These are phyloP conservation scores for Paedocypris micromegethes DNA, from an alignment of 2,797 vertebrate genomes.

Conservation along the genomic window DNA sequence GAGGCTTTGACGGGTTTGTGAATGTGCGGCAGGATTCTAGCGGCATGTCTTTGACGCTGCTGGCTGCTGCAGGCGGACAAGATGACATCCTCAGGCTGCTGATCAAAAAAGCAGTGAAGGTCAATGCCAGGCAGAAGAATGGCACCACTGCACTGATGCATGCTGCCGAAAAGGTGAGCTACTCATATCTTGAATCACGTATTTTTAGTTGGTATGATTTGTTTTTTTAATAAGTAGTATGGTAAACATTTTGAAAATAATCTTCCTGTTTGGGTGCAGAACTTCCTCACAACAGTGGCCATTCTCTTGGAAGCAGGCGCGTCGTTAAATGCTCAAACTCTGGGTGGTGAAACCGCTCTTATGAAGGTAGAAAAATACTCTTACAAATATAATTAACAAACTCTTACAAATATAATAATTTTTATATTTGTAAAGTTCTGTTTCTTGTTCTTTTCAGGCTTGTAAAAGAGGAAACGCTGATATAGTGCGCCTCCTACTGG, in stretches of 20 bases:
- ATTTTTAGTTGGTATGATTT: no score
- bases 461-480: constrained; percentile 93
- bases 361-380: constrained; percentile 81
- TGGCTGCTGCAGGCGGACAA: constrained; percentile 91
- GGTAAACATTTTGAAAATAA: no score
- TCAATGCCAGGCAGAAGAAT: constrained; percentile 88
- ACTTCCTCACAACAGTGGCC: constrained; percentile 90
- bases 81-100: constrained; percentile 90
- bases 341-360: constrained; percentile 87
- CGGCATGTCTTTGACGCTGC: constrained; percentile 93
- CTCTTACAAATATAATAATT: not conserved
- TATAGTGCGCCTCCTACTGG: constrained; percentile 90
- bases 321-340: constrained; percentile 84
- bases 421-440: not conserved
- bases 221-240: no score
- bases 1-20: no score
- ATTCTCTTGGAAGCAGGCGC: constrained; percentile 94
- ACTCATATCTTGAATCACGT: no score
- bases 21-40: constrained; percentile 77
- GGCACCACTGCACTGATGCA: constrained; percentile 94
- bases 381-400: no score
- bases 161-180: constrained; percentile 88
- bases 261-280: constrained; percentile 62
- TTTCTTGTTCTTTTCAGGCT: constrained; percentile 65
- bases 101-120: constrained; percentile 87